Conservation (phyloP, 2,113 vertebrate genomes). For the Tenebrosternarchus preto region DNA sequence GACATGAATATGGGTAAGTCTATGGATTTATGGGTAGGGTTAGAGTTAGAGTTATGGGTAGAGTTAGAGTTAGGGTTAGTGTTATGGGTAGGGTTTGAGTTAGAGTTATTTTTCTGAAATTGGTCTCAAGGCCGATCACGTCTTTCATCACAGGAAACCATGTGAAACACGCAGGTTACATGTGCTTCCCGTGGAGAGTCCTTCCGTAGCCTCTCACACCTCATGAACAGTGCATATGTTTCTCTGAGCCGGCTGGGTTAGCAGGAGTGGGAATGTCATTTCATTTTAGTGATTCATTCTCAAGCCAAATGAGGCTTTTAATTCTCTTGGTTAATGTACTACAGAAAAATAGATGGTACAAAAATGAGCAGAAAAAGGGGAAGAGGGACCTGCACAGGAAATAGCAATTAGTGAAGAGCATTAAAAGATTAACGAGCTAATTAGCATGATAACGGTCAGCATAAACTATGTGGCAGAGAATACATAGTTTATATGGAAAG, state of each 20-base stretch:
- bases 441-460: conserved; percentile 37
- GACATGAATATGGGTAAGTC: no score
- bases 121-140: not conserved
- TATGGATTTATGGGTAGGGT: no score
- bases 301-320: conserved; percentile 38
- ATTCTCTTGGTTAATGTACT: conserved; percentile 34
- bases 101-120: not conserved
- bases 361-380: conserved; percentile 26
- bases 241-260: conserved; percentile 13
- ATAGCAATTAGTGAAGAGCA: conserved; percentile 19
- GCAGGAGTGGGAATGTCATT: no score
- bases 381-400: no score
- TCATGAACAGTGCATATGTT: not conserved
- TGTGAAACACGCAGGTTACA: not conserved
- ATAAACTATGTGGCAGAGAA: conserved; percentile 16
- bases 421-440: conserved; percentile 53
- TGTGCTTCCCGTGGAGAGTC: not conserved
- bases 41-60: no score
- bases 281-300: conserved; percentile 18
- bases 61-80: no score
- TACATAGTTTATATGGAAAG: not conserved
- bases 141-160: not conserved
- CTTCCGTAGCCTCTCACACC: conserved; percentile 2
- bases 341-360: conserved; percentile 21
- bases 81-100: no score